Percentiles rank a stretch among this genome's conserved stretches.
These are phyloP conservation scores for Phengaris arion DNA, from an alignment of 2,888 invertebrate species.

Conservation along the genomic window DNA sequence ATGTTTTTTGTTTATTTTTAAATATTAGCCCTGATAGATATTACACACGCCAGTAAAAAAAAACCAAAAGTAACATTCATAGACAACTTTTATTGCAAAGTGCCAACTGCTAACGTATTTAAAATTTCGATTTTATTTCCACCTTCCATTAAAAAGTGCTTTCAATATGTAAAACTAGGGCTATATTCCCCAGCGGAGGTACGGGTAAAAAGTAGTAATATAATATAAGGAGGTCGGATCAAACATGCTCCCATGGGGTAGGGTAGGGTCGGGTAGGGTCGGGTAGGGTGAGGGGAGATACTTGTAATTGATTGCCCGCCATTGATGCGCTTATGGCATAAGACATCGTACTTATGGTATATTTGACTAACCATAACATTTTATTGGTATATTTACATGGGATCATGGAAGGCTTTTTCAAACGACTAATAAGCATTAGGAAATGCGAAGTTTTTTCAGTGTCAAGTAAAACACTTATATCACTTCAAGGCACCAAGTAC, in stretches of 20 bases:
- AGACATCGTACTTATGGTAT: constrained; percentile 33
- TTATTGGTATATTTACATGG: constrained; percentile 9
- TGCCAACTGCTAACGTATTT: no score
- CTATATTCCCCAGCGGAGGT: constrained; percentile 22
- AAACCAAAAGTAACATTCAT: background rate
- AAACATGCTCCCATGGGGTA: constrained; percentile 38
- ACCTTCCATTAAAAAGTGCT: constrained; percentile 16
- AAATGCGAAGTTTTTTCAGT: background rate
- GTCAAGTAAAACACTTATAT: background rate
- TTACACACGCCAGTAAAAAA: no score
- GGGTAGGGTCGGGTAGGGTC: constrained; percentile 35
- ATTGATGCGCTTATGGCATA: constrained; percentile 48
- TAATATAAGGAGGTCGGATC: constrained; percentile 36
- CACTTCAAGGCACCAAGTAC: no score
- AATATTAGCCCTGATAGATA: no score
- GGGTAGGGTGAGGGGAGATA: constrained; percentile 34
- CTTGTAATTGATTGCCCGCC: constrained; percentile 57
- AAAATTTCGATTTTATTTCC: background rate
- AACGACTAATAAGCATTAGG: background rate
- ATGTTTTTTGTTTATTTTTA: no score
- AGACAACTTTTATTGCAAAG: background rate
- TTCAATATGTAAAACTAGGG: constrained; percentile 28
- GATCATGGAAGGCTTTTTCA: background rate
- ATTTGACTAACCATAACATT: constrained; percentile 28
- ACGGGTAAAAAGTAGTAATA: constrained; percentile 29